Evolutionary conservation across 1,140 invertebrate genomes (phyloP).

Genomic region (Dermatophagoides farinae): DNA sequence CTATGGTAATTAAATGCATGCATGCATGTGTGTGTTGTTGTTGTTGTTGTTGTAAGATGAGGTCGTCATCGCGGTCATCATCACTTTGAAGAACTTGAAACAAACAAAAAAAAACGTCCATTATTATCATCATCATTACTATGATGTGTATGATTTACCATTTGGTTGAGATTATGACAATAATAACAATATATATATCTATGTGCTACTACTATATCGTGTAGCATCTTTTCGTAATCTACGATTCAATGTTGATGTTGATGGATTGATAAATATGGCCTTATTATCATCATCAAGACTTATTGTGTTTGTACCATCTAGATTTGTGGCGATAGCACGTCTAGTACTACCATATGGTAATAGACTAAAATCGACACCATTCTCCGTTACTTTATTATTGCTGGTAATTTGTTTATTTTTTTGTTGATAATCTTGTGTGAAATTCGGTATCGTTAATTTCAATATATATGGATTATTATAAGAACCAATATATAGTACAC

Average conservation of each 20-base stretch:
- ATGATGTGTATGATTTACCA: not conserved
- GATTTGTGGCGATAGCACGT: not conserved
- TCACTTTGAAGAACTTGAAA: not conserved
- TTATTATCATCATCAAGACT: not conserved
- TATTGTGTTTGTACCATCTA: too few species aligned
- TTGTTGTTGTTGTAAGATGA: not conserved
- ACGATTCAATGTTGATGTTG: not conserved
- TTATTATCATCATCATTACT: not conserved
- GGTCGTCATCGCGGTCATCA: not conserved
- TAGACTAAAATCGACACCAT: constrained; percentile 5
- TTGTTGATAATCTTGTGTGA: constrained; percentile 8
- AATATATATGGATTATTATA: constrained; percentile 41
- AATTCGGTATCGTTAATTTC: constrained; percentile 9
- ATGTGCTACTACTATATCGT: constrained; percentile 5
- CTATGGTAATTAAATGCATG: too few species aligned
- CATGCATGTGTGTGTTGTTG: not conserved
- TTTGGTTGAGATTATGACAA: not conserved
- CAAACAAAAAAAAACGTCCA: not conserved
- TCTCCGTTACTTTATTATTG: not conserved
- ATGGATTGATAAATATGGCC: too few species aligned
- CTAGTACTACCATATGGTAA: not conserved
- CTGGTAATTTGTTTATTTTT: not conserved
- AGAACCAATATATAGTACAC: constrained; percentile 39
- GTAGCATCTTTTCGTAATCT: constrained; percentile 1
- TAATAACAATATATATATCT: not conserved